Evolutionary conservation across 1,140 invertebrate species (phyloP), one percentile per base, ranked within the genome.

Genomic region (Leucophenga varia): DNA sequence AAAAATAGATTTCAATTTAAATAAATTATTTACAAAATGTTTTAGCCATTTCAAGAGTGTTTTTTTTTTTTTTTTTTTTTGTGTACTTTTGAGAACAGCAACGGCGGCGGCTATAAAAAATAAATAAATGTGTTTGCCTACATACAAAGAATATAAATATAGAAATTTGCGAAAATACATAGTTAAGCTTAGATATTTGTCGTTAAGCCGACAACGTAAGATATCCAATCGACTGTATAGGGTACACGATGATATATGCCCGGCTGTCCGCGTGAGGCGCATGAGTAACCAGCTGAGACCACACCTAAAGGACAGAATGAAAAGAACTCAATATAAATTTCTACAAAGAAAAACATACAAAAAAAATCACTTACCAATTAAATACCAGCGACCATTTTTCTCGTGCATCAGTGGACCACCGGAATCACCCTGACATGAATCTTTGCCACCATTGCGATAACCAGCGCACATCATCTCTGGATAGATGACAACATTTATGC

Each of bases 391-490:
- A 3, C 90, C 90, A 8, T 86, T 84, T 58, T 86, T 84, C 68
- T 93, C 90, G 32, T 93, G 76, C 90, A 93, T 94, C 43, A 95
- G 74, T 0, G 92, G 92, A 1, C 92, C 92, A 1, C 92, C 92
- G 42, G 89, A 92, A 68, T 93, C 90, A 0, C 90, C 90, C 80
- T 91, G 80, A 54, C 81, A 78, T 42, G 79, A 81, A 63, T 82
- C 81, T 59, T 92, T 89, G 5, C 92, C 92, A 3, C 95, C 95
- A 16, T 87, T 86, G 49, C 90, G 81, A 74, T 97, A 96, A 1
- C 94, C 95, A 4, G 94, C 95, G 76, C 95, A 97, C 74, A 97
- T 86, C 94, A 97, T 98, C 78, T 96, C 93, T 46, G 93, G 91
- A 72, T 94, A 93, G 59, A 95, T 95, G 7, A 93, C 86, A 25